Conservation (phyloP, 2,888 invertebrate species). For the Harpagoxenus sublaevis region DNA sequence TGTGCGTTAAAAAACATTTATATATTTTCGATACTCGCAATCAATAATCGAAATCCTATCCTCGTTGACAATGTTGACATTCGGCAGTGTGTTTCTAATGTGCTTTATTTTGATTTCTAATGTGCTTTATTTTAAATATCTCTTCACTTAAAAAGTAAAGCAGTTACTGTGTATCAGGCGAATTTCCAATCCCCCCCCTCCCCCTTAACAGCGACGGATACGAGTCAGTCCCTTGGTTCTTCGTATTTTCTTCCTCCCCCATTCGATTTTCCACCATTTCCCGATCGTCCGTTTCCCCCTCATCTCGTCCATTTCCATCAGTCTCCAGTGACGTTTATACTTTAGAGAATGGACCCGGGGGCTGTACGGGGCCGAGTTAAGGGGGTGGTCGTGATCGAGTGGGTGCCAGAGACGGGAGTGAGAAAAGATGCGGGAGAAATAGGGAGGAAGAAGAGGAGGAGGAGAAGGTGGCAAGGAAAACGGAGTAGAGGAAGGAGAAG, state of each 20-base stretch:
- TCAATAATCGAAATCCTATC: constrained; percentile 4
- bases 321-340: constrained; percentile 79
- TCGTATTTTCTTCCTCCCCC: constrained; percentile 65
- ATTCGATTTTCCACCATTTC: constrained; percentile 79
- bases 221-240: constrained; percentile 49
- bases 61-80: constrained; percentile 64
- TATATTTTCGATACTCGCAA: neutral
- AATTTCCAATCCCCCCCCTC: constrained; percentile 60
- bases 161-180: constrained; percentile 49
- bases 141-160: constrained; percentile 64
- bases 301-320: constrained; percentile 76
- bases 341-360: constrained; percentile 83
- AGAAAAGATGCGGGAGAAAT: constrained; percentile 61
- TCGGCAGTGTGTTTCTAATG: constrained; percentile 64
- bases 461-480: constrained; percentile 56
- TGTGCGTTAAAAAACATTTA: neutral
- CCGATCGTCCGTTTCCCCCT: constrained; percentile 71
- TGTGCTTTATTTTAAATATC: constrained; percentile 59
- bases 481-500: constrained; percentile 67
- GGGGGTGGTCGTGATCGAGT: constrained; percentile 70
- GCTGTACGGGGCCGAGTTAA: constrained; percentile 74
- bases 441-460: constrained; percentile 46
- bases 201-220: constrained; percentile 61
- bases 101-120: constrained; percentile 59
- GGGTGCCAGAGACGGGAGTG: constrained; percentile 59